Base-by-base conservation (phyloP, 2,888 invertebrate genomes). In the Fabriciana adippe region DNA sequence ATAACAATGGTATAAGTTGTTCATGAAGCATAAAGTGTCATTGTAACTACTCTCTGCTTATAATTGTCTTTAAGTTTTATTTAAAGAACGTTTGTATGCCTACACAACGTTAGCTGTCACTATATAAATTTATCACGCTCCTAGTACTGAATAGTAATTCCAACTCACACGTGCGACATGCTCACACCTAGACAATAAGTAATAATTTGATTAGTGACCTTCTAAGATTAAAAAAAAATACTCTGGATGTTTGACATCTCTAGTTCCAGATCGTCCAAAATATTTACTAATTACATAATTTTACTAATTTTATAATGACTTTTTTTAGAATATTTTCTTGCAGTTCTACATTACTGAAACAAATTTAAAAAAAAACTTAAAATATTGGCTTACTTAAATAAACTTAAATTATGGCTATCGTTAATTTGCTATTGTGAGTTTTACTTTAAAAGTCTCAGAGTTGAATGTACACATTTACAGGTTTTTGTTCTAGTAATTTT, bases 111-210 rank as follows among this genome's bases (percentile, higher is more conserved):
- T 77, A 75, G 78, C 80, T 85, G 88, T 85, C 86, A 87, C 84
- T 85, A 83, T 87, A 86, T 85, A 84, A 85, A 89, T 88, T 87
- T 86, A 87, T 86, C 85, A 85, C 86, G 82, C 78, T 72, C 79
- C 83, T 78, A 82, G 82, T 80, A 80, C 79, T 81, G 88, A 85
- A 89, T 86, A 81, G 82, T 84, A 86, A 88, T 83, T 82, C 70
- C 72, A 77, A 80, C 76, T 73, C 77, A 83, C 84, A 81, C 85
- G 86, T 84, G 87, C 83, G 81, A 79, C 81, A 75, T 78, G 79
- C 81, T 86, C 81, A 77, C 85, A 86, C 84, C 82, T 82, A 85
- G 81, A 86, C 86, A 87, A 82, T 86, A 84, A 85, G 80, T 78
- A 79, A 77, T 82, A 78, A 82, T 86, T 85, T 85, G 76, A 86